Percentiles rank a stretch among this genome's conserved stretches.
Evolutionary conservation across 2,113 vertebrate genomes (phyloP).

Genomic region (Empidonax traillii): DNA sequence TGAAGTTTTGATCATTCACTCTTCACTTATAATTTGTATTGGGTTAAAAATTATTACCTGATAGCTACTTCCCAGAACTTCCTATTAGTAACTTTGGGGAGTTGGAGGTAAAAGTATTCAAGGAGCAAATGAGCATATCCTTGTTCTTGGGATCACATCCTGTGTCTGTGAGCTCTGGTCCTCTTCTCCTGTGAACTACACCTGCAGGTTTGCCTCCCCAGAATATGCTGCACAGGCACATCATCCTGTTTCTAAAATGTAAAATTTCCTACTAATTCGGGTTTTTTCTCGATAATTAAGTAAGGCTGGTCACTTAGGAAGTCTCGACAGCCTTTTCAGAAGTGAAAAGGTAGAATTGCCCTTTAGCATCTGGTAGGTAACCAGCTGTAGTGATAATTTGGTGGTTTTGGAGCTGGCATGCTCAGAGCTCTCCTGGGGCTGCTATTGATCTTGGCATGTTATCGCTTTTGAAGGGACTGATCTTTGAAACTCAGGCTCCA

Average conservation of each 20-base stretch:
- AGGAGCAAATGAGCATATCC: not conserved
- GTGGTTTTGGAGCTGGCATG: not conserved
- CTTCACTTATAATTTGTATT: not conserved
- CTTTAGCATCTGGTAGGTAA: not conserved
- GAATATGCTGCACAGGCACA: not conserved
- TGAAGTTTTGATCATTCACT: not conserved
- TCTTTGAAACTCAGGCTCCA: slow-evolving; percentile 13
- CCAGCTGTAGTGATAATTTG: not conserved
- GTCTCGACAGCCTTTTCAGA: not conserved
- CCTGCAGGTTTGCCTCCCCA: not conserved
- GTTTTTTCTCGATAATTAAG: not conserved
- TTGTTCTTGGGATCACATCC: not conserved
- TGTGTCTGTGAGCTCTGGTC: not conserved
- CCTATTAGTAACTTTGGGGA: not conserved
- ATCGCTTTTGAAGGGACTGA: not conserved
- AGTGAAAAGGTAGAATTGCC: not conserved
- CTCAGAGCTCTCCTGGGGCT: not conserved
- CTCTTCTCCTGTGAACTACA: not conserved
- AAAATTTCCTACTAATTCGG: not conserved
- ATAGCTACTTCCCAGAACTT: not conserved
- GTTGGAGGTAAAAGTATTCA: not conserved
- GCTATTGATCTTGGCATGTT: slow-evolving; percentile 6
- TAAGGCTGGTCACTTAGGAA: not conserved
- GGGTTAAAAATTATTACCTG: not conserved
- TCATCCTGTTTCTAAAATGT: not conserved